Percentiles rank a stretch among this genome's conserved stretches.
Conservation (phyloP, 2,797 vertebrate genomes). For the Xiphophorus birchmanni region DNA sequence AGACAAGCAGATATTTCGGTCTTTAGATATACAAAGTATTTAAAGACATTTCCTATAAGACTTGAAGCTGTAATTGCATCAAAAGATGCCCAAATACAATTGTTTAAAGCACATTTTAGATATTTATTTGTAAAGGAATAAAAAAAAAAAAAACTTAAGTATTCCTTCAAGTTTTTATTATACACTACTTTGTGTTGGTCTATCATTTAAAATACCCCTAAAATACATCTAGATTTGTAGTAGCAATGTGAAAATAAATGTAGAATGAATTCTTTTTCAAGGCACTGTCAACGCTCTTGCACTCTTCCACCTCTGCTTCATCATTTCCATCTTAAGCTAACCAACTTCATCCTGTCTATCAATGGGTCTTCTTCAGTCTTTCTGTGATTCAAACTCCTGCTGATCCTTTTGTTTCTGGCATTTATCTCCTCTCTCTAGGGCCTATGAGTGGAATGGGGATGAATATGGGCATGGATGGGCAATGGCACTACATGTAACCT, state of each 20-base stretch:
- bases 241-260: background rate
- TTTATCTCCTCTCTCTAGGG: constrained; percentile 83
- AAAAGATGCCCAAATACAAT: background rate
- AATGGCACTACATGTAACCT: constrained; percentile 93
- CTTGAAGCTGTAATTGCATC: background rate
- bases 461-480: constrained; percentile 93
- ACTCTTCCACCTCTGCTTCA: constrained; percentile 30
- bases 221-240: background rate
- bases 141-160: background rate
- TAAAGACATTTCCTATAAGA: background rate
- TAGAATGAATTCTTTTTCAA: background rate
- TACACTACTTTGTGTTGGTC: background rate
- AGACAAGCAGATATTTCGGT: background rate
- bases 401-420: constrained; percentile 85
- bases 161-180: background rate
- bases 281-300: constrained; percentile 6
- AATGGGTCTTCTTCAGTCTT: constrained; percentile 64
- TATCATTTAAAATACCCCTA: background rate
- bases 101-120: background rate
- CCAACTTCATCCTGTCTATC: constrained; percentile 43
- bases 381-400: constrained; percentile 74
- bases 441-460: constrained; percentile 93
- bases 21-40: background rate
- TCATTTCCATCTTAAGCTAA: constrained; percentile 61
- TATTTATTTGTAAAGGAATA: background rate